Percentiles rank a stretch among this genome's conserved stretches.
These are phyloP conservation scores for Apodemia mormo DNA, from an alignment of 2,888 invertebrate species.

Conservation along the genomic window DNA sequence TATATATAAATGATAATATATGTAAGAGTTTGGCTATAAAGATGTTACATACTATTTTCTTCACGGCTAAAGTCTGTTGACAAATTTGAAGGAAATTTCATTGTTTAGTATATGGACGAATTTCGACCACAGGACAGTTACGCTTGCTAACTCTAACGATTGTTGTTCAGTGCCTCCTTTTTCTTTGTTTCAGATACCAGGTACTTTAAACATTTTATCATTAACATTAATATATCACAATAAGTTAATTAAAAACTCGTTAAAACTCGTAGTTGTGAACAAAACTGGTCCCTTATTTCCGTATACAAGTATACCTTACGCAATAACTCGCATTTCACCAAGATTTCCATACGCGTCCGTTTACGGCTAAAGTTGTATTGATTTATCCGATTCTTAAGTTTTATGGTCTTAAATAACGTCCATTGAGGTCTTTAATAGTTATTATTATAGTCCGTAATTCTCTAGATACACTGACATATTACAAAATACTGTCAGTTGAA, in stretches of 20 bases:
- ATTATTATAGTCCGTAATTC: conserved; percentile 11
- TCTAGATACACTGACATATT: conserved; percentile 14
- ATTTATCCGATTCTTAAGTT: conserved; percentile 53
- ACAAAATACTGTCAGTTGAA: conserved; percentile 4
- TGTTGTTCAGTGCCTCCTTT: too few species aligned
- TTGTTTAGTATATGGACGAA: too few species aligned
- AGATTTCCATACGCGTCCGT: conserved; percentile 34
- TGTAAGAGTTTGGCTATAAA: too few species aligned
- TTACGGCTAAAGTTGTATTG: conserved; percentile 32
- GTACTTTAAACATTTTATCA: not conserved
- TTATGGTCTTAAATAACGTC: conserved; percentile 51
- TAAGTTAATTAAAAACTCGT: conserved; percentile 9
- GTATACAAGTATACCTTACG: conserved; percentile 25
- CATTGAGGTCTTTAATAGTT: conserved; percentile 12
- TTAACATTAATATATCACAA: not conserved
- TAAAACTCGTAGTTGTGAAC: not conserved
- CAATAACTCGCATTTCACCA: conserved; percentile 29
- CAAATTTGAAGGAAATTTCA: too few species aligned
- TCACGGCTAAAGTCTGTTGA: too few species aligned
- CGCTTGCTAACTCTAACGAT: too few species aligned
- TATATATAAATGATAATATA: too few species aligned
- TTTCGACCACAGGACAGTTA: too few species aligned
- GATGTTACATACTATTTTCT: too few species aligned
- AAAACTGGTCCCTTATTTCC: conserved; percentile 20
- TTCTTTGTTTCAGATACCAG: too few species aligned